These are phyloP conservation scores for Coenonympha glycerion DNA, from an alignment of 2,888 invertebrate species.

Conservation along the genomic window DNA sequence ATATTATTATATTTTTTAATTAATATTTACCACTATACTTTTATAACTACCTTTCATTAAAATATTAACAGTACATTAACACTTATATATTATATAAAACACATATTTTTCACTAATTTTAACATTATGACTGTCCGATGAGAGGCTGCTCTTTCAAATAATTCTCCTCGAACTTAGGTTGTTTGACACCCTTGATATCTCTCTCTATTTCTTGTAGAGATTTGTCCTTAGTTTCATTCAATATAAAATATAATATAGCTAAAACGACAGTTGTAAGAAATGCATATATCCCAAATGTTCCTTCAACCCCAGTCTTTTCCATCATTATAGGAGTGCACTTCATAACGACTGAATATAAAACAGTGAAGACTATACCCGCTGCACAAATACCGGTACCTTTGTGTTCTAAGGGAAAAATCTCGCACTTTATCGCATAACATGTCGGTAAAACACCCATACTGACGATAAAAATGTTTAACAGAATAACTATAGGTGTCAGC, in stretches of 20 bases:
- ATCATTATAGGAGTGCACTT: slow-evolving; percentile 42
- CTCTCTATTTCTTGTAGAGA: slow-evolving; percentile 42
- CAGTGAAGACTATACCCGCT: slow-evolving; percentile 37
- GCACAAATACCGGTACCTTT: slow-evolving; percentile 37
- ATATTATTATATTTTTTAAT: too few relatives aligned
- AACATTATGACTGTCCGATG: too few relatives aligned
- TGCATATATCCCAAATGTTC: slow-evolving; percentile 38
- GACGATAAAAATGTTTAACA: slow-evolving; percentile 9
- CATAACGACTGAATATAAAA: slow-evolving; percentile 34
- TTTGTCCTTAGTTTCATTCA: slow-evolving; percentile 47
- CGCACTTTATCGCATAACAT: slow-evolving; percentile 26
- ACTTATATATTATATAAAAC: too few relatives aligned
- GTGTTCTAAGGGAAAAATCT: slow-evolving; percentile 43
- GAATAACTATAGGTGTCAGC: slow-evolving; percentile 32
- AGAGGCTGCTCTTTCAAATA: neutral
- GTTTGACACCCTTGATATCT: slow-evolving; percentile 29
- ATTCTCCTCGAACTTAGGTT: neutral
- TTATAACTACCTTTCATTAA: too few relatives aligned
- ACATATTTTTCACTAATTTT: too few relatives aligned
- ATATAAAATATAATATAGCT: slow-evolving; percentile 32
- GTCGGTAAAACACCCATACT: slow-evolving; percentile 15
- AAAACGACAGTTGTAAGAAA: slow-evolving; percentile 32
- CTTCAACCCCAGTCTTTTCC: slow-evolving; percentile 33
- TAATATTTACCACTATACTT: too few relatives aligned
- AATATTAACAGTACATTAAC: too few relatives aligned